Percentiles rank a stretch among this genome's conserved stretches.
Evolutionary conservation across 2,797 vertebrate genomes (phyloP).

Genomic region (Myotis daubentonii): DNA sequence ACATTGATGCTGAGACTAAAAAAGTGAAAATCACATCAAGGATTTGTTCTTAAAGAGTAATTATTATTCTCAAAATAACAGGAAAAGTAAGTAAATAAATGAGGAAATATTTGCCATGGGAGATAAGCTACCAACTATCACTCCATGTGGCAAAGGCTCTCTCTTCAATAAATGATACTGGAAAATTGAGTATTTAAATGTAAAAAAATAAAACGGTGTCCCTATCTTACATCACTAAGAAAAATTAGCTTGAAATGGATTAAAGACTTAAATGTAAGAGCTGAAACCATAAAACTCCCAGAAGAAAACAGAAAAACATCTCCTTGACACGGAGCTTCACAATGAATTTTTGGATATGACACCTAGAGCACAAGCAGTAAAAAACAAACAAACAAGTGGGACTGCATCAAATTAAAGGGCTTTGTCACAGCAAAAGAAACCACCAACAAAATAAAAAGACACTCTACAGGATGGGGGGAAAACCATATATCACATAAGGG

Average conservation of each 20-base stretch:
- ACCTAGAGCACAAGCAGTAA: neutral
- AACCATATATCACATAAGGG: neutral
- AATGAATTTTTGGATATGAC: neutral
- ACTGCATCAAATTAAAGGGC: neutral
- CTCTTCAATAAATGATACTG: neutral
- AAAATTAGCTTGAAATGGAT: neutral
- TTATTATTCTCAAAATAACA: neutral
- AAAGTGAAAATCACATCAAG: neutral
- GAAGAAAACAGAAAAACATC: neutral
- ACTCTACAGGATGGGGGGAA: neutral
- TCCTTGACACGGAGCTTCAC: neutral
- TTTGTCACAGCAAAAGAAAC: neutral
- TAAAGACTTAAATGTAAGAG: neutral
- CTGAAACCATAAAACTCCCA: neutral
- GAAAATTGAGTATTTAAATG: neutral
- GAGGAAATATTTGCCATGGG: neutral
- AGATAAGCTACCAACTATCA: neutral
- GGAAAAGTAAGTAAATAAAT: neutral
- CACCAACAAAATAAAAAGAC: neutral
- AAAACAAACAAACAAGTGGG: neutral
- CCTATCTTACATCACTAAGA: neutral
- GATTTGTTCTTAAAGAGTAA: neutral
- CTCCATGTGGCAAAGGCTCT: neutral
- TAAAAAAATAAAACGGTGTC: neutral
- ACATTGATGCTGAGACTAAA: neutral